Evolutionary conservation across 2,797 vertebrate species (phyloP).

Genomic region (Bucorvus abyssinicus): DNA sequence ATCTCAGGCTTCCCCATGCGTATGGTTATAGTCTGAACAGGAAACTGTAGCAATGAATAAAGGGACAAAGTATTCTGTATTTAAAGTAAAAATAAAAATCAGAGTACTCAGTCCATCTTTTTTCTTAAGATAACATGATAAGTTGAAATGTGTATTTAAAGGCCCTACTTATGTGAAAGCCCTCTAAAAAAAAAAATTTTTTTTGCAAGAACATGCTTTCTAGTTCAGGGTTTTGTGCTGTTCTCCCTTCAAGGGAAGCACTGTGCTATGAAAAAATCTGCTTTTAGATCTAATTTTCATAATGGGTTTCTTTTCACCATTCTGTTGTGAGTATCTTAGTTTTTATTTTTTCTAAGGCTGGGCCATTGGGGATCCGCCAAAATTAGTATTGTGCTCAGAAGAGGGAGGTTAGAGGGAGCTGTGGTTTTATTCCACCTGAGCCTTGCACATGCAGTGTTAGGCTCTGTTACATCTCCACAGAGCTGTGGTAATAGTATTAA

Average conservation of each 20-base stretch:
- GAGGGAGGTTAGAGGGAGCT: not conserved
- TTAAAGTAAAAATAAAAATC: not conserved
- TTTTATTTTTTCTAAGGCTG: not conserved
- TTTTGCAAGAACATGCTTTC: not conserved
- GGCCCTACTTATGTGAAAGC: not conserved
- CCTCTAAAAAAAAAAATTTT: not conserved
- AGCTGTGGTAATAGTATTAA: not conserved
- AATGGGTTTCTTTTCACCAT: not conserved
- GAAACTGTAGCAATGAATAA: not conserved
- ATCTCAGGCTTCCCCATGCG: no score
- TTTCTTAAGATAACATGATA: not conserved
- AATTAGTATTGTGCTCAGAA: not conserved
- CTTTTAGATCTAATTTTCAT: not conserved
- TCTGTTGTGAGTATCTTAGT: not conserved
- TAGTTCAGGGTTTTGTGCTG: not conserved
- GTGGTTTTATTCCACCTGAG: not conserved
- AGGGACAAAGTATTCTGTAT: not conserved
- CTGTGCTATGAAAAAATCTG: not conserved
- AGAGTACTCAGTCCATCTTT: rapidly evolving
- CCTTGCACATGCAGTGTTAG: not conserved
- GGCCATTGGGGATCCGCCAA: not conserved
- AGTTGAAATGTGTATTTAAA: not conserved
- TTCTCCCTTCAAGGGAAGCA: not conserved
- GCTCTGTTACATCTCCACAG: not conserved
- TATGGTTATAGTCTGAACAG: not conserved